These are phyloP conservation scores for Sphaerophoria taeniata DNA, from an alignment of 2,888 invertebrate genomes.

Conservation along the genomic window DNA sequence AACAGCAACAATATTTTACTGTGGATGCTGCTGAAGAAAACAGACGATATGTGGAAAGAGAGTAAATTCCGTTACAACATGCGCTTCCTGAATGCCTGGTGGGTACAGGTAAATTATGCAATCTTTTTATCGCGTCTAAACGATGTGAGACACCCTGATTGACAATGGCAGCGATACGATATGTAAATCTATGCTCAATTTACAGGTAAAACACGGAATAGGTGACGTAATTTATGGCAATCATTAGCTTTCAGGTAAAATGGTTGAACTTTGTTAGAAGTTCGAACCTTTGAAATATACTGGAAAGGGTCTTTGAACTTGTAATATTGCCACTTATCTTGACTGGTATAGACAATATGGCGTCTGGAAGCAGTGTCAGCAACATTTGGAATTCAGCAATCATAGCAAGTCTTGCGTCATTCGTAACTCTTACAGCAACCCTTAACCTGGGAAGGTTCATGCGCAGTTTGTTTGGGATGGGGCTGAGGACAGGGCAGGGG, in stretches of 20 bases:
- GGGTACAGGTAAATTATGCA: constrained; percentile 82
- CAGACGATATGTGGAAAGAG: background rate
- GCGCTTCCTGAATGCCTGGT: constrained; percentile 79
- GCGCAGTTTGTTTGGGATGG: constrained; percentile 31
- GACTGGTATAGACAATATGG: constrained; percentile 6
- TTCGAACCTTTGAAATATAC: background rate
- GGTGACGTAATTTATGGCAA: background rate
- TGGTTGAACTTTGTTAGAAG: background rate
- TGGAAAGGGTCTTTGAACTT: background rate
- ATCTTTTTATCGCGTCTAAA: constrained; percentile 77
- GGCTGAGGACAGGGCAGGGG: background rate
- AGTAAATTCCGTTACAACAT: constrained; percentile 64
- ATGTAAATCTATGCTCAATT: background rate
- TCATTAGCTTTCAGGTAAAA: background rate
- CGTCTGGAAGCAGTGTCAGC: constrained; percentile 46
- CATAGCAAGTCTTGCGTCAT: constrained; percentile 12
- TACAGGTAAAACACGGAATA: background rate
- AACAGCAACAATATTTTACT: background rate
- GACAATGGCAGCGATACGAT: background rate
- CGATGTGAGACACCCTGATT: constrained; percentile 50
- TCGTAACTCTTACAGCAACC: background rate
- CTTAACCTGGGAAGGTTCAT: constrained; percentile 23
- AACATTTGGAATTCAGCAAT: constrained; percentile 58
- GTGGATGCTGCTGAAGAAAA: background rate
- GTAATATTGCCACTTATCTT: background rate